Percentiles rank a stretch among this genome's conserved stretches.
phyloP scores from a whole-genome alignment of 2,113 vertebrate genomes.

The Hippocampus abdominalis region DNA sequence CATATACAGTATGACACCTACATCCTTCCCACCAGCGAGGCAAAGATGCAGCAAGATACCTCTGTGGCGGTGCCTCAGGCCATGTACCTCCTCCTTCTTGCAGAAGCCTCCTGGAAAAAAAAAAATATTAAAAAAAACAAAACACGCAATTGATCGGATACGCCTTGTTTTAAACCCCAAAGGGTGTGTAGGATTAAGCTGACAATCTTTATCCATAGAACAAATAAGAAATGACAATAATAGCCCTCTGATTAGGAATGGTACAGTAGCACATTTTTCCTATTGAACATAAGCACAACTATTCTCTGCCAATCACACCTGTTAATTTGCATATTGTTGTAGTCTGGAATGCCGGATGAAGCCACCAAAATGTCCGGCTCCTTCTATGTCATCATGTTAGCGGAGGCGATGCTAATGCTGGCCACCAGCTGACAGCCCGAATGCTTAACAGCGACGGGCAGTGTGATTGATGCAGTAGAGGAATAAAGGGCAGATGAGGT shows the following conservation, averaged over 20 bases:
- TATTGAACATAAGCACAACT: neutral
- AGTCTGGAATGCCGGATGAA: neutral
- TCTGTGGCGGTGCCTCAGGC: slow-evolving; percentile 27
- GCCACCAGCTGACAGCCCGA: no score
- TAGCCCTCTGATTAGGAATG: neutral
- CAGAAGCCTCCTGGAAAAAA: slow-evolving; percentile 25
- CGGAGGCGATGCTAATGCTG: no score
- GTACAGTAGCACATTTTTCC: no score
- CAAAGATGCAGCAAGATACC: slow-evolving; percentile 50
- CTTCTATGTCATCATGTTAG: no score
- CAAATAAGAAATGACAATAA: neutral
- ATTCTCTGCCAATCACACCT: neutral
- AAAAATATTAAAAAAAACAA: slow-evolving; percentile 9
- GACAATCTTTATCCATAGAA: slow-evolving; percentile 31
- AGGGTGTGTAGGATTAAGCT: slow-evolving; percentile 40
- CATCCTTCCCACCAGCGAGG: slow-evolving; percentile 34
- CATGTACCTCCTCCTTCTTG: slow-evolving; percentile 16
- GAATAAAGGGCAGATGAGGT: no score
- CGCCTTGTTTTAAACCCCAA: slow-evolving; percentile 37
- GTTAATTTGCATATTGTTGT: neutral
- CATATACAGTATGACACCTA: slow-evolving; percentile 46
- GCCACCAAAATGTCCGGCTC: no score
- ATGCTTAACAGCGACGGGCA: no score
- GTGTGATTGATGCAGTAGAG: no score
- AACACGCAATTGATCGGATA: slow-evolving; percentile 47